Base-by-base conservation (phyloP, 2,888 invertebrate genomes). In the Entomobrya multifasciata region DNA sequence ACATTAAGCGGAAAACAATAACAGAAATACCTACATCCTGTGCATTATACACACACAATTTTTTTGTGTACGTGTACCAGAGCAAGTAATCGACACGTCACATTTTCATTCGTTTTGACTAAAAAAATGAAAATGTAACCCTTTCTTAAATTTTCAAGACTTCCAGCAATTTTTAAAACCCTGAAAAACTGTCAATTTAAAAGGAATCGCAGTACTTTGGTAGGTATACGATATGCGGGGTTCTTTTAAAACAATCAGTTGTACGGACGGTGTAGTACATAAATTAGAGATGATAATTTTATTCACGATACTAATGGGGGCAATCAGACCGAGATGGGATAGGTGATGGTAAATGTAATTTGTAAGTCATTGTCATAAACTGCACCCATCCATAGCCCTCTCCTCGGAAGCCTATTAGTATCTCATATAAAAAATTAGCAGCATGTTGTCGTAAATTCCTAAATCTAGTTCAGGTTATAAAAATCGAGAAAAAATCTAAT, bases 361-460 rank as follows among this genome's bases (percentile, higher is more conserved):
- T 62, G 62, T 62, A 30, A 15, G n/a, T 62, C 62, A 36, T 62
- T 62, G 30, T 62, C 30, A n/a, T 49, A 15, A 49, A 49, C 49
- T 49, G 36, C 36, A 62, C 30, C 10, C 62, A n/a, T 2, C 30
- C 8, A 36, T 11, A 6, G 15, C 30, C 13, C 62, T 15, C 30
- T 1, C 1, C 36, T n/a, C n/a, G n/a, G n/a, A n/a, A n/a, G n/a
- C n/a, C n/a, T n/a, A n/a, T n/a, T n/a, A 10, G 36, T 8, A 27
- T 49, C 6, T 13, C 22, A 13, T 1, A 2, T 25, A 15, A 60
- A 60, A 17, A 1, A 25, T 13, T 60, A 13, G 67, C 44, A 67
- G 13, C 13, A 25, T 60, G 22, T 60, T 10, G 15, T 25, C 1
- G 11, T 62, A 1, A 3, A 27, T 60, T 62, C 36, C n/a, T 36